Conservation (phyloP, 2,797 vertebrate species). For the Oreonectes daqikongensis region DNA sequence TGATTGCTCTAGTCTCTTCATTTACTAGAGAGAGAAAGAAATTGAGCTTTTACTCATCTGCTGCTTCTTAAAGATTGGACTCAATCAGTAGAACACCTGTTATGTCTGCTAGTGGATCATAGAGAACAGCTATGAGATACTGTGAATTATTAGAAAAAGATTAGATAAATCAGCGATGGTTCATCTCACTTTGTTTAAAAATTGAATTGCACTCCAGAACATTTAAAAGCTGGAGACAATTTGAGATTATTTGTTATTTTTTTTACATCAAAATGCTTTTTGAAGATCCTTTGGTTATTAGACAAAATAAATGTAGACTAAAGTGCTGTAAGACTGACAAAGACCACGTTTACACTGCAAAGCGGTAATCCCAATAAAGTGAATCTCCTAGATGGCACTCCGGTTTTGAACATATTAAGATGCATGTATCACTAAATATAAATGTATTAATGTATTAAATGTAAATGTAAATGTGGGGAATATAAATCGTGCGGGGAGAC, state of each 20-base stretch:
- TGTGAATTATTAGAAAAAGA: not conserved
- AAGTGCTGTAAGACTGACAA: too few relatives aligned
- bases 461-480: not conserved
- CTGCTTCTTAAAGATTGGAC: slow-evolving; percentile 9
- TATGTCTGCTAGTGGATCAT: slow-evolving; percentile 1
- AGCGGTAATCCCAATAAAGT: too few relatives aligned
- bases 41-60: slow-evolving; percentile 27
- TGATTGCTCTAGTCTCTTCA: slow-evolving; percentile 25
- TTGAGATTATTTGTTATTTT: not conserved
- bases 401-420: too few relatives aligned
- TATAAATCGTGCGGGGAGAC: not conserved
- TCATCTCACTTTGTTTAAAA: not conserved
- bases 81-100: slow-evolving; percentile 1
- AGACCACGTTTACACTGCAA: too few relatives aligned
- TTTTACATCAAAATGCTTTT: not conserved
- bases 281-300: too few relatives aligned
- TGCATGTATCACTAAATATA: too few relatives aligned
- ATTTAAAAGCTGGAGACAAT: not conserved
- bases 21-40: slow-evolving; percentile 2
- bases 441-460: not conserved
- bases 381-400: too few relatives aligned
- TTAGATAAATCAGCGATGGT: not conserved
- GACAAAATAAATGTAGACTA: too few relatives aligned
- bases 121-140: not conserved
- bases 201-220: not conserved